A percentile compares a stretch with the other conserved stretches of the same genome.
These are phyloP conservation scores for Channa striata DNA, from an alignment of 2,797 vertebrate genomes.

Conservation along the genomic window DNA sequence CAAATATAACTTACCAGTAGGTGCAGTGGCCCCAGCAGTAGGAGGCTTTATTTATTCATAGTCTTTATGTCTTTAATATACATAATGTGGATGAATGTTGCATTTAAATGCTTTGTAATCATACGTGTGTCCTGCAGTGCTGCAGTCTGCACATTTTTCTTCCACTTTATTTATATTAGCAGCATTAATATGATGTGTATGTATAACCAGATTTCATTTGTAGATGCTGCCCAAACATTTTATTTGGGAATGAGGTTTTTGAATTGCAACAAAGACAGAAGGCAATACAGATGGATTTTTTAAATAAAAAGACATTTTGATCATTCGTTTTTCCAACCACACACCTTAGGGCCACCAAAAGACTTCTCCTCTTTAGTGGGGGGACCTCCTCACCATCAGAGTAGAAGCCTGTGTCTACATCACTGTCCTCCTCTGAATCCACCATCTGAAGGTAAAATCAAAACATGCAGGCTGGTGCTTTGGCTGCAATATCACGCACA, in stretches of 20 bases:
- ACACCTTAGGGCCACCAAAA: slow-evolving; percentile 89
- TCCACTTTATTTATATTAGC: not conserved
- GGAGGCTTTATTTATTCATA: not conserved
- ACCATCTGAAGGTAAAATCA: slow-evolving; percentile 63
- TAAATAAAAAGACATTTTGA: too few relatives aligned
- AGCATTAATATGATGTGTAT: too few relatives aligned
- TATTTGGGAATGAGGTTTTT: too few relatives aligned
- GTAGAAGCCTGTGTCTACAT: slow-evolving; percentile 75
- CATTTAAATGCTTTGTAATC: not conserved
- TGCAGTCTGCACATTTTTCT: not conserved
- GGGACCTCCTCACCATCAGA: slow-evolving; percentile 80
- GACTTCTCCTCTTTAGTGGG: slow-evolving; percentile 82
- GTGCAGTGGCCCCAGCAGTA: not conserved
- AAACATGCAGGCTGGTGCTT: not conserved
- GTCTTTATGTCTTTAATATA: not conserved
- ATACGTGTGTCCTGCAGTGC: too few relatives aligned
- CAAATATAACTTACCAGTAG: not conserved
- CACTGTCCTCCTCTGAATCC: slow-evolving; percentile 79
- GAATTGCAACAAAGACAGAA: not conserved
- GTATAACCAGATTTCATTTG: too few relatives aligned
- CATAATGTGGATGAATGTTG: not conserved
- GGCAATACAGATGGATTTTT: not conserved
- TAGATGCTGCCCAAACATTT: not conserved
- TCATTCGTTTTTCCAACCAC: slow-evolving; percentile 1
- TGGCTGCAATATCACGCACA: not conserved